phyloP scores from a whole-genome alignment of 1,140 invertebrate genomes.

The Parasteatoda tepidariorum region DNA sequence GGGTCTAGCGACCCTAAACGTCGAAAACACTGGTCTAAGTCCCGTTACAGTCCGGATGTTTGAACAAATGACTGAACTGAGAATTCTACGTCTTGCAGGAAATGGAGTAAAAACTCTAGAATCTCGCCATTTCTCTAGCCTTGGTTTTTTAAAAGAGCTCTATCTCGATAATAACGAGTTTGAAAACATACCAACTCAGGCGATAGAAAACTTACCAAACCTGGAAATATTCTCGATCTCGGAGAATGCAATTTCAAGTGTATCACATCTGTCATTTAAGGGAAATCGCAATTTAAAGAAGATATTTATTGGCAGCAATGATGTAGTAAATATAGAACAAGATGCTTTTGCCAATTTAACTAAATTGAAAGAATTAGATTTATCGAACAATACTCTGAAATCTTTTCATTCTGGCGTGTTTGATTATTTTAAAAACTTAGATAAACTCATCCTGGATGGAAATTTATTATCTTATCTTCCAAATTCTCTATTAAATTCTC shows the following conservation, averaged over 20 bases:
- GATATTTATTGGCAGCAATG: constrained; percentile 76
- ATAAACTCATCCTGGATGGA: constrained; percentile 79
- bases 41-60: constrained; percentile 61
- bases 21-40: constrained; percentile 57
- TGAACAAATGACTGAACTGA: constrained; percentile 74
- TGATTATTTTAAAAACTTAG: constrained; percentile 73
- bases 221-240: constrained; percentile 72
- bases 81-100: constrained; percentile 77
- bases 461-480: constrained; percentile 87
- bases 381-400: constrained; percentile 81
- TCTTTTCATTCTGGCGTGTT: constrained; percentile 86
- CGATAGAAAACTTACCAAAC: constrained; percentile 78
- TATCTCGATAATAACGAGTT: constrained; percentile 80
- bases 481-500: constrained; percentile 75
- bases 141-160: constrained; percentile 78
- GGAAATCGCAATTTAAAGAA: constrained; percentile 62
- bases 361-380: constrained; percentile 79
- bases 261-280: constrained; percentile 61
- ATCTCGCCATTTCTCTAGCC: constrained; percentile 73
- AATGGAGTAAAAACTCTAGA: constrained; percentile 74
- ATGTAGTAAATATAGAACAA: constrained; percentile 77
- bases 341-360: constrained; percentile 77
- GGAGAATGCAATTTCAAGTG: constrained; percentile 62
- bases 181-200: constrained; percentile 79
- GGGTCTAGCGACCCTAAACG: constrained; percentile 16